Percentiles rank a stretch among this genome's conserved stretches.
Evolutionary conservation across 2,113 vertebrate species (phyloP).

Genomic region (Girardinichthys multiradiatus): DNA sequence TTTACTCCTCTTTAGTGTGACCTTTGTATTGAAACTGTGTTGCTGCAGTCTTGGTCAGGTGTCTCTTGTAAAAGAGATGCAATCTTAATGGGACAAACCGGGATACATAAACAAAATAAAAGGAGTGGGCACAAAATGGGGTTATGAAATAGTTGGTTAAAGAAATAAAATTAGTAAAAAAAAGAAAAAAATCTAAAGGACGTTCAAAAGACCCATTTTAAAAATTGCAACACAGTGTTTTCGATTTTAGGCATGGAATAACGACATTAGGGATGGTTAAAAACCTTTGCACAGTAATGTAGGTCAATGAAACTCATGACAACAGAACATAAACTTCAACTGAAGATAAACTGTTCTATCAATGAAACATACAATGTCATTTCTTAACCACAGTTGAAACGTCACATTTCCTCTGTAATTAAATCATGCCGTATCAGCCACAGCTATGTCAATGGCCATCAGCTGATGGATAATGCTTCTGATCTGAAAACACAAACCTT

Average conservation of each 20-base stretch:
- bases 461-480: slow-evolving; percentile 49
- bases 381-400: not conserved
- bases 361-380: not conserved
- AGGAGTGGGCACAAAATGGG: not conserved
- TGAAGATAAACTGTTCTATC: not conserved
- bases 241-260: not conserved
- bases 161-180: too few relatives aligned
- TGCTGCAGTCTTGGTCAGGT: not conserved
- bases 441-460: slow-evolving; percentile 49
- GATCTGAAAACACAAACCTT: slow-evolving; percentile 46
- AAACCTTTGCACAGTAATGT: not conserved
- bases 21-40: not conserved
- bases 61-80: not conserved
- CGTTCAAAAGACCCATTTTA: not conserved
- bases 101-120: not conserved
- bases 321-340: not conserved
- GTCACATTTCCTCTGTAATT: slow-evolving; percentile 23
- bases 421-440: slow-evolving; percentile 31
- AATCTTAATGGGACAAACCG: not conserved
- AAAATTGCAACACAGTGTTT: not conserved
- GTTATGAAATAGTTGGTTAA: not conserved
- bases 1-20: not conserved
- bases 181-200: too few relatives aligned
- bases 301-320: not conserved
- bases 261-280: not conserved